Base-by-base conservation (phyloP, 1,140 invertebrate genomes). In the Eupristina koningsbergeri region DNA sequence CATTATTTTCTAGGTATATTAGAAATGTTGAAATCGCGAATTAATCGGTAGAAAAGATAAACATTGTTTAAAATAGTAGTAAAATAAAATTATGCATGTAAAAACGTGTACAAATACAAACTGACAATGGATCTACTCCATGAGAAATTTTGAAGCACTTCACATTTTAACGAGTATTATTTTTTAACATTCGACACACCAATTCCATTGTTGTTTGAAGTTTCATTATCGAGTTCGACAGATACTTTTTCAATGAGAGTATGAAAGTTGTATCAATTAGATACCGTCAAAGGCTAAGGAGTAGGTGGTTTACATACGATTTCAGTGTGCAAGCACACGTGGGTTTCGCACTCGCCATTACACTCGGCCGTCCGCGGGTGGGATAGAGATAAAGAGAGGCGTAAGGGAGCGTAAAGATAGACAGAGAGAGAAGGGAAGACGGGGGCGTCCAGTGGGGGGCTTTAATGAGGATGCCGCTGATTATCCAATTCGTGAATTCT, bases 401-500 rank as follows among this genome's bases (percentile, higher is more conserved):
- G n/a, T n/a, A n/a, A 63, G 31, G 22, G 75, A 78, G 53, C 31
- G 36, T 29, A 53, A 41, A 50, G 15, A 45, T 45, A 45, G 41
- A 11, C 6, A 45, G 39, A 47, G 61, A 45, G 22, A 45, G 36
- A 19, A 64, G 58, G 89, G 90, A 90, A 91, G 89, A 89, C 90
- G 91, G 89, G 89, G 91, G 89, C 91, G 91, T 90, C 86, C 71
- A 89, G 89, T 89, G 89, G 90, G 89, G 90, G 89, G 88, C 89
- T 89, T 90, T 92, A 92, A 92, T 92, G 90, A 92, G 92, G 92
- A 92, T 92, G 92, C 92, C 91, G 92, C 91, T 92, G 92, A 92
- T 92, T 92, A 92, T 92, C 91, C 92, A 92, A 92, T 92, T 92
- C 91, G 91, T 92, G 90, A 92, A 92, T 92, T 92, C 91, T 92